Conservation (phyloP, 2,888 invertebrate species). For the Folsomia manolachei region DNA sequence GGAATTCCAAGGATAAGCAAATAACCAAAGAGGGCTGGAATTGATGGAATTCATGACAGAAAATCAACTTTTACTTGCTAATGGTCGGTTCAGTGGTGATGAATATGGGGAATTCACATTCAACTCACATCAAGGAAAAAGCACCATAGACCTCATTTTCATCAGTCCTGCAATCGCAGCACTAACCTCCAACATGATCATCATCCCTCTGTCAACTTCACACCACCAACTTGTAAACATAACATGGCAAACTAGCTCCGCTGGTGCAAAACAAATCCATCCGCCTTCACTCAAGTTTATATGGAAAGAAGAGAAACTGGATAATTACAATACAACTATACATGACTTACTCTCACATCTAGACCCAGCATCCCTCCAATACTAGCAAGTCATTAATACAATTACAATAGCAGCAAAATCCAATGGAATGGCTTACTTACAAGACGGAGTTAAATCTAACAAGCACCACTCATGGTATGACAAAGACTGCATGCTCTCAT, state of each 20-base stretch:
- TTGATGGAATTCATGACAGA: background rate
- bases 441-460: background rate
- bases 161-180: background rate
- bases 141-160: background rate
- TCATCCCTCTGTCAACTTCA: background rate
- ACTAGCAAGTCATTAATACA: background rate
- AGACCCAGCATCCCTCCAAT: no score
- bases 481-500: background rate
- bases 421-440: background rate
- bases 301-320: background rate
- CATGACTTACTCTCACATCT: background rate
- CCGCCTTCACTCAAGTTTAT: background rate
- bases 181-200: background rate
- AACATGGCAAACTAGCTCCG: background rate
- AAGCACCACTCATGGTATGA: background rate
- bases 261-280: background rate
- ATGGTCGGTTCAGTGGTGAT: background rate
- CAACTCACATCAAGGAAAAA: background rate
- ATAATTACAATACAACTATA: background rate
- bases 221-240: background rate
- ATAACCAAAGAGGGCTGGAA: constrained; percentile 1
- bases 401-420: background rate
- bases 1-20: background rate
- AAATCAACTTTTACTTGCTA: background rate
- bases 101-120: background rate